These are phyloP conservation scores for Patiria miniata DNA, from an alignment of 35 echinoderm and acorn worm species.

Conservation along the genomic window DNA sequence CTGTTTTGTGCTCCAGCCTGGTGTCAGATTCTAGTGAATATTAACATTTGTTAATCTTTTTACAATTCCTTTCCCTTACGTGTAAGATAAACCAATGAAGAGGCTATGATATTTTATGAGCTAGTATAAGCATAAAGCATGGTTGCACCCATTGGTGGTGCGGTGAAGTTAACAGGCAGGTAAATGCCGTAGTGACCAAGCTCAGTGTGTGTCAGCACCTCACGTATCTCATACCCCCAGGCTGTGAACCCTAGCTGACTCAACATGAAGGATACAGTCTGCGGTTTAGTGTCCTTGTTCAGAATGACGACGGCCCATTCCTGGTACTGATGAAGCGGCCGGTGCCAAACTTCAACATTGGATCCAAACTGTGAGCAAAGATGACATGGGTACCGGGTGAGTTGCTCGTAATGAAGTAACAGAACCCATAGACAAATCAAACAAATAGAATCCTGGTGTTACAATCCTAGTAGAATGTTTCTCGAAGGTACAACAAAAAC, in stretches of 20 bases:
- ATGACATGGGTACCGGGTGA: background rate
- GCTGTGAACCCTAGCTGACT: slow-evolving; percentile 37
- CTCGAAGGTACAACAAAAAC: background rate
- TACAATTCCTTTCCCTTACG: too few relatives aligned
- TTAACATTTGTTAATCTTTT: too few relatives aligned
- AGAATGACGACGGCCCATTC: slow-evolving; percentile 38
- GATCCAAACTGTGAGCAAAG: slow-evolving; percentile 6
- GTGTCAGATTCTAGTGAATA: too few relatives aligned
- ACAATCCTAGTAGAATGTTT: background rate
- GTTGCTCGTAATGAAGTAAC: background rate
- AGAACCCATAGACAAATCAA: background rate
- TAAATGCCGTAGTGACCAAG: slow-evolving; percentile 42
- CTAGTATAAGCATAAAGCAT: slow-evolving; percentile 61
- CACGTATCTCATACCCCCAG: slow-evolving; percentile 41
- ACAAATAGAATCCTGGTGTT: background rate
- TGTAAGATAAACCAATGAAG: too few relatives aligned
- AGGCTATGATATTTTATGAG: too few relatives aligned
- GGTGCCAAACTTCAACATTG: slow-evolving; percentile 42
- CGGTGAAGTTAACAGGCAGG: slow-evolving; percentile 3
- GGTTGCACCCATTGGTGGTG: slow-evolving; percentile 32
- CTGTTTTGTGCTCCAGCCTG: too few relatives aligned
- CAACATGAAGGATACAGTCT: slow-evolving; percentile 44
- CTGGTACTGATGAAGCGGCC: slow-evolving; percentile 33
- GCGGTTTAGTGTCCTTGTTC: slow-evolving; percentile 28
- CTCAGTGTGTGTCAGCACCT: slow-evolving; percentile 52